Conservation (phyloP, 1,140 invertebrate species). For the Drosophila repletoides region DNA sequence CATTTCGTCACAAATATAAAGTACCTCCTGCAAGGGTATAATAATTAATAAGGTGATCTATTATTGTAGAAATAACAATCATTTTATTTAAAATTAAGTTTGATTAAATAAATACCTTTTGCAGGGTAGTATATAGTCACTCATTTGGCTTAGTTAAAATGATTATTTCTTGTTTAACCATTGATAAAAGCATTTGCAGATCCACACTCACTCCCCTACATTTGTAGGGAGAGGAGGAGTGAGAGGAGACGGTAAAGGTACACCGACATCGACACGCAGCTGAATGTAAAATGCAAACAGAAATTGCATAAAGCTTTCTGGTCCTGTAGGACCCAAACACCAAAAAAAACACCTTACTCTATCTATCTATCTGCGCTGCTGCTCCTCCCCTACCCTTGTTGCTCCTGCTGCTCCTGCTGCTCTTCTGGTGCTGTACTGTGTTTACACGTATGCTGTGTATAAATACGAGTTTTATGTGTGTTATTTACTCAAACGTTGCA, state of each 20-base stretch:
- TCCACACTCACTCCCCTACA: constrained; percentile 18
- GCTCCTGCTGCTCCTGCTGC: background rate
- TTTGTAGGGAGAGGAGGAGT: constrained; percentile 6
- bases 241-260: constrained; percentile 46
- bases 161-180: constrained; percentile 53
- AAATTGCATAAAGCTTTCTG: constrained; percentile 60
- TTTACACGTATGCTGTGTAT: constrained; percentile 76
- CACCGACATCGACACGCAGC: constrained; percentile 71
- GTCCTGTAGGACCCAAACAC: constrained; percentile 28
- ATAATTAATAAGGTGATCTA: no score
- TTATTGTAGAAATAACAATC: no score
- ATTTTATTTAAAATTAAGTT: no score
- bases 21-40: no score
- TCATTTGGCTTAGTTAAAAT: background rate
- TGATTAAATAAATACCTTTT: background rate
- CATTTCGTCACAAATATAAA: no score
- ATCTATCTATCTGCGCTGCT: background rate
- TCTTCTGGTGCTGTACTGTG: constrained; percentile 7
- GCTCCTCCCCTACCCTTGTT: background rate
- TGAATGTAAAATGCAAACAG: constrained; percentile 77
- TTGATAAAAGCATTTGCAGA: constrained; percentile 73
- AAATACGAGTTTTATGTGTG: constrained; percentile 79
- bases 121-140: constrained; percentile 2
- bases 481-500: constrained; percentile 78
- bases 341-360: background rate